Conservation (phyloP, 2,888 invertebrate species). For the Plebejus anna region DNA sequence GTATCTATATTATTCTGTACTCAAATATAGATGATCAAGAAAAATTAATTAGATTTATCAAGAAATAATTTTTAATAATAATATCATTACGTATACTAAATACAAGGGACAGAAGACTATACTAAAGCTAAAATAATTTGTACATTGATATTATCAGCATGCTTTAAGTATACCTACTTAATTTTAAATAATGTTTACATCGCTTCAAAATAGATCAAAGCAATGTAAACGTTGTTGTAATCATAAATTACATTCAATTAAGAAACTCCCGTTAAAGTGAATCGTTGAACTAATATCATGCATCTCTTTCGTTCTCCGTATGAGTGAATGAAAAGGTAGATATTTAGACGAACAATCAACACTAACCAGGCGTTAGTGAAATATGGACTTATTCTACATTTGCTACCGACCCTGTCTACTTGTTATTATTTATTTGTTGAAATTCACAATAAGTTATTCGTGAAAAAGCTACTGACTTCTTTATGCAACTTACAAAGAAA, state of each 20-base stretch:
- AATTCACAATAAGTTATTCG: neutral
- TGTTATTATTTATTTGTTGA: neutral
- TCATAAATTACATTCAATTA: neutral
- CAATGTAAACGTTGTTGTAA: neutral
- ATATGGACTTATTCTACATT: neutral
- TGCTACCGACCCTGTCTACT: slow-evolving; percentile 4
- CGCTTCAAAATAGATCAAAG: slow-evolving; percentile 8
- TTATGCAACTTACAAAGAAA: neutral
- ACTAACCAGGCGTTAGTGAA: neutral
- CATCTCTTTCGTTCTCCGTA: neutral
- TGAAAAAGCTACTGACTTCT: neutral
- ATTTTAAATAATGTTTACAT: neutral
- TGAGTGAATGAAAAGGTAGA: neutral
- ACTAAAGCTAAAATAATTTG: slow-evolving; percentile 28
- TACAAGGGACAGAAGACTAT: slow-evolving; percentile 15
- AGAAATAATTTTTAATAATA: neutral
- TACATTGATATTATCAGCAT: slow-evolving; percentile 28
- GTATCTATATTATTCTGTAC: no score
- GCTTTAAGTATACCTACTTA: slow-evolving; percentile 1
- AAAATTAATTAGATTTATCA: neutral
- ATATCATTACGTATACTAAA: slow-evolving; percentile 14
- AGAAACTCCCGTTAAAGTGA: neutral
- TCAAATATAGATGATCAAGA: neutral
- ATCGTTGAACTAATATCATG: neutral
- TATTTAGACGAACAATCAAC: neutral